Percentiles rank a stretch among this genome's conserved stretches.
Conservation (phyloP, 2,113 vertebrate genomes). For the Micronycteris hirsuta region DNA sequence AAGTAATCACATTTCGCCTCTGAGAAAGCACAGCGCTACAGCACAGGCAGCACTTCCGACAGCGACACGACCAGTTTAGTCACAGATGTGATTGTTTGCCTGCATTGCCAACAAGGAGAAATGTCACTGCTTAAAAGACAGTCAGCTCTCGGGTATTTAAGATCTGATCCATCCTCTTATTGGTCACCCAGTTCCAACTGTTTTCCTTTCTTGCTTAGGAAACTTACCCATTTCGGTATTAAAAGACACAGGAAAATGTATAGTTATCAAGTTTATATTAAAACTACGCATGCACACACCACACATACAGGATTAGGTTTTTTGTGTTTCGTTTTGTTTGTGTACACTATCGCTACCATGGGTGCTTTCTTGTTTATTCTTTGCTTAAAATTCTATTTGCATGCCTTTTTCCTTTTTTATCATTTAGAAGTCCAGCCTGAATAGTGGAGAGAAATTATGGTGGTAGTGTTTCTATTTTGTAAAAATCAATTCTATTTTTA, state of each 20-base stretch:
- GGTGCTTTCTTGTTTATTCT: not conserved
- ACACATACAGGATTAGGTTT: too few relatives aligned
- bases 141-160: not conserved
- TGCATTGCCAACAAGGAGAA: slow-evolving; percentile 31
- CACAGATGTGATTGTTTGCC: not conserved
- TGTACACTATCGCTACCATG: not conserved
- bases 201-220: not conserved
- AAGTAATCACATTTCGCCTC: not conserved
- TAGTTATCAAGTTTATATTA: not conserved
- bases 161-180: not conserved
- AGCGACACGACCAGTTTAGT: not conserved
- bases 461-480: slow-evolving; percentile 26
- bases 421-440: slow-evolving; percentile 2
- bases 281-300: not conserved
- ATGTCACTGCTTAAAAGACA: not conserved
- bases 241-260: not conserved
- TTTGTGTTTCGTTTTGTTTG: not conserved
- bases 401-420: slow-evolving; percentile 20
- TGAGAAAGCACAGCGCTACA: not conserved
- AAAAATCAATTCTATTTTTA: slow-evolving; percentile 66
- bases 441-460: not conserved
- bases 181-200: not conserved
- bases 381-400: slow-evolving; percentile 45
- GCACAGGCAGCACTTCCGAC: not conserved
- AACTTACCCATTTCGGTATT: not conserved